A percentile compares a stretch with the other conserved stretches of the same genome.
phyloP scores from a whole-genome alignment of 2,797 vertebrate species.

The Xiphophorus birchmanni region DNA sequence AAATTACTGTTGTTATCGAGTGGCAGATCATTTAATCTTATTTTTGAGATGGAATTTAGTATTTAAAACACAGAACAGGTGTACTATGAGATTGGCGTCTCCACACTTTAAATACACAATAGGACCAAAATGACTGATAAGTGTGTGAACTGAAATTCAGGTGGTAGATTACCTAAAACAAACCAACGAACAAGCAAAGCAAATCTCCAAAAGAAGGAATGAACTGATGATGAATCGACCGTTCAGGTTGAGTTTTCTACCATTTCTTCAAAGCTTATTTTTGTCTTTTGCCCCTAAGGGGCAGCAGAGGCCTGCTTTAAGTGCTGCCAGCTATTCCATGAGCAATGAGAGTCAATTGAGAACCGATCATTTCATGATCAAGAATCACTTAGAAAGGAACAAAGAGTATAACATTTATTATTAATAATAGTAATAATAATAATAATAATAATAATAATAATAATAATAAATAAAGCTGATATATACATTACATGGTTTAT shows the following conservation, averaged over 20 bases:
- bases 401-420: conserved; percentile 28
- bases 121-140: background rate
- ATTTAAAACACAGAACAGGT: background rate
- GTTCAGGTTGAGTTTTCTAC: background rate
- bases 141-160: background rate
- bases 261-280: conserved; percentile 13
- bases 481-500: background rate
- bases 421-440: no score
- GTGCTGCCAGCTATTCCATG: conserved; percentile 27
- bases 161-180: conserved; percentile 10
- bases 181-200: conserved; percentile 18
- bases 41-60: background rate
- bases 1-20: background rate
- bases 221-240: conserved; percentile 9
- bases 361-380: conserved; percentile 31
- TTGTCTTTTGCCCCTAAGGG: conserved; percentile 72
- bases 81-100: no score
- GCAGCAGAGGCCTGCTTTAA: conserved; percentile 79
- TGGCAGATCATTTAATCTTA: background rate
- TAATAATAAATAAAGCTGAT: conserved; percentile 25
- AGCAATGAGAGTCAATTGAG: conserved; percentile 31
- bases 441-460: background rate
- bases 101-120: no score
- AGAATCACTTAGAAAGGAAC: conserved; percentile 35
- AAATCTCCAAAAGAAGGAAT: background rate